Base-by-base conservation (phyloP, 1,140 invertebrate genomes). In the Lerema accius region DNA sequence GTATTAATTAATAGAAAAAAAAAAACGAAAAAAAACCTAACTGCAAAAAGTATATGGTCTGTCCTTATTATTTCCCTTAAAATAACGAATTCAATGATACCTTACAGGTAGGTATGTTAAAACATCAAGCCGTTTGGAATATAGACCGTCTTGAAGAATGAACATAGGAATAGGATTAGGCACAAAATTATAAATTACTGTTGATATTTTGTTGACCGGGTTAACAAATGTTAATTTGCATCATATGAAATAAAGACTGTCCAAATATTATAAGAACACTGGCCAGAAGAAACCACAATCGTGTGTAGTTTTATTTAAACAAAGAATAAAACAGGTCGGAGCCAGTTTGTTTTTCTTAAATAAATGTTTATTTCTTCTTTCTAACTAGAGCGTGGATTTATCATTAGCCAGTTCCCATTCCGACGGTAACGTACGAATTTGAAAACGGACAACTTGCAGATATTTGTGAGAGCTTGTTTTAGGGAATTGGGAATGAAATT, bases 281-380 rank as follows among this genome's bases (percentile, higher is more conserved):
- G 7, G 1, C 28, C 19, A 23, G 19, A 23, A 2, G 9, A 1
- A 4, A 49, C 23, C 26, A 28, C 46, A n/a, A 26, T 32, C 13
- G 23, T 15, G 46, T 51, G 51, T 11, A 56, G 51, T 56, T 56
- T 43, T 56, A 26, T 43, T 56, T 56, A 56, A 56, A 56, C 39
- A 56, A 56, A 56, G 51, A 56, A 26, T 43, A 56, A 56, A 56
- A 56, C 23, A 16, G 51, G 51, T 55, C 50, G 43, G 43, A 56
- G 23, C 7, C 26, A 13, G 51, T 43, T 56, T 56, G 51, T 56
- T 56, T 23, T 56, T 56, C 51, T 56, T 56, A 43, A 40, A 56
- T 56, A 56, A 43, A 56, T 56, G 51, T 56, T 56, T 55, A 55
- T 55, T 55, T 55, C 50, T 55, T 55, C 37, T 55, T 42, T 55